phyloP scores from a whole-genome alignment of 2,113 vertebrate genomes.

The Penelope pileata region DNA sequence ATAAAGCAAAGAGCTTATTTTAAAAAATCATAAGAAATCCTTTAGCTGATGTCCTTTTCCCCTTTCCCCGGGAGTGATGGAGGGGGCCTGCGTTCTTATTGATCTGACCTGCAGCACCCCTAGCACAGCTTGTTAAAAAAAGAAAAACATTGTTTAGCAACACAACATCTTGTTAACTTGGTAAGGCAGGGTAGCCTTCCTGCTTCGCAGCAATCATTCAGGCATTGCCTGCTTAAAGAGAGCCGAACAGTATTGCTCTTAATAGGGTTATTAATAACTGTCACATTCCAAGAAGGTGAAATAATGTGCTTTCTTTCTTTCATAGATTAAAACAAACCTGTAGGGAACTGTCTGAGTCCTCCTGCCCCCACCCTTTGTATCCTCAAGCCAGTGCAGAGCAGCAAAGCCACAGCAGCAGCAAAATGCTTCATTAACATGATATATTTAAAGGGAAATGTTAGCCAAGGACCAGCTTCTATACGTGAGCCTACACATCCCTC shows the following conservation, averaged over 20 bases:
- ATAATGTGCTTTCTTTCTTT: conserved; percentile 45
- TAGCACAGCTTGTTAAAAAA: background rate
- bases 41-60: background rate
- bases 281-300: conserved; percentile 59
- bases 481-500: background rate
- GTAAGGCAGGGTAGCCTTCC: conserved; percentile 13
- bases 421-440: background rate
- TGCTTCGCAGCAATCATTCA: background rate
- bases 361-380: background rate
- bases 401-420: background rate
- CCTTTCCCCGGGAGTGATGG: background rate
- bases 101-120: background rate
- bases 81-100: background rate
- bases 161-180: conserved; percentile 62
- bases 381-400: background rate
- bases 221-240: conserved; percentile 39
- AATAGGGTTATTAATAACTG: conserved; percentile 81
- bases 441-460: conserved; percentile 1
- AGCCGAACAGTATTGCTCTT: conserved; percentile 32
- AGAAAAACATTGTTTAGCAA: conserved; percentile 26
- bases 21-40: background rate
- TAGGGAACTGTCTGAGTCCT: conserved; percentile 12
- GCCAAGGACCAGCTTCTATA: background rate
- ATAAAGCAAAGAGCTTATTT: background rate
- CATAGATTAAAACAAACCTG: conserved; percentile 60